A percentile compares a stretch with the other conserved stretches of the same genome.
phyloP scores from a whole-genome alignment of 2,888 invertebrate genomes.

The Pantelozetes paolii region DNA sequence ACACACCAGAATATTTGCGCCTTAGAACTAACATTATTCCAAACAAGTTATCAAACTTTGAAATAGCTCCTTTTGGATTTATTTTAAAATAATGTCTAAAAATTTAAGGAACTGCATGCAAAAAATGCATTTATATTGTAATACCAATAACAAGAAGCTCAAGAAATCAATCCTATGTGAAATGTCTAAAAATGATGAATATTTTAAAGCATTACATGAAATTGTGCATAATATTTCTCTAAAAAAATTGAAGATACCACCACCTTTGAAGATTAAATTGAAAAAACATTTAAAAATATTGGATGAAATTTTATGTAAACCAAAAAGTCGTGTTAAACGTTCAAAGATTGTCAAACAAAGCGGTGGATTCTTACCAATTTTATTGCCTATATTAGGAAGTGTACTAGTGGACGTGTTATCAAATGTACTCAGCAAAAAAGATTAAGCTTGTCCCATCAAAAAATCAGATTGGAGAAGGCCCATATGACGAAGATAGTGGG shows the following conservation, averaged over 20 bases:
- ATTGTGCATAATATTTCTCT: constrained; percentile 39
- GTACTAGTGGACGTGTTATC: constrained; percentile 1
- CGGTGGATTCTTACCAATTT: constrained; percentile 39
- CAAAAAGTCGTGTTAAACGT: neutral
- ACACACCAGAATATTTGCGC: constrained; percentile 43
- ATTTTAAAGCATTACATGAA: constrained; percentile 33
- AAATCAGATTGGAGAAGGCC: neutral
- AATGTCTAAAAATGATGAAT: neutral
- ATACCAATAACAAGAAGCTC: neutral
- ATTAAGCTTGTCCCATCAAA: neutral
- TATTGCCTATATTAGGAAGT: constrained; percentile 30
- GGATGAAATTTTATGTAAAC: neutral
- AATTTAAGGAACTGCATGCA: neutral
- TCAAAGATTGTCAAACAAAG: constrained; percentile 26
- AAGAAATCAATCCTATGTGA: neutral
- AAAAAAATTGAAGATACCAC: constrained; percentile 17
- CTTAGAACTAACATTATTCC: constrained; percentile 31
- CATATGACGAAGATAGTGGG: neutral
- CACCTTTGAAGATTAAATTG: constrained; percentile 20
- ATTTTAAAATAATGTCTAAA: constrained; percentile 31
- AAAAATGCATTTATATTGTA: neutral
- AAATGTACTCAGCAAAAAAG: constrained; percentile 8
- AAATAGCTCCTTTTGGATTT: constrained; percentile 9
- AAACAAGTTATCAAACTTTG: constrained; percentile 20
- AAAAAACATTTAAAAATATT: constrained; percentile 24